Base-by-base conservation (phyloP, 2,888 invertebrate genomes). In the Athalia rosae region DNA sequence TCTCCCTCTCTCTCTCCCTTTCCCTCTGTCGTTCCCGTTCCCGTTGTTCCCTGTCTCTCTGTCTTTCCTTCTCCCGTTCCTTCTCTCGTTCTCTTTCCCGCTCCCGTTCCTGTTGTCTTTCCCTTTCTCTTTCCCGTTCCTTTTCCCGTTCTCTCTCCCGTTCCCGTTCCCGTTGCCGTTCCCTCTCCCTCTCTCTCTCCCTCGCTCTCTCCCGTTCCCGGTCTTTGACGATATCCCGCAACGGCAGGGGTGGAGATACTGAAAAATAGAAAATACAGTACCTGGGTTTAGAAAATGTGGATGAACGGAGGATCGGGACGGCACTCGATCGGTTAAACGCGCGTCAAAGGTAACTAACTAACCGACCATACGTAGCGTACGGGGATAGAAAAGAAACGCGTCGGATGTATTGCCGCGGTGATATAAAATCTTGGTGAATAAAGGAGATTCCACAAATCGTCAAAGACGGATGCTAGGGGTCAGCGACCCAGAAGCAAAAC, bases 231-330 rank as follows among this genome's bases (percentile, higher is more conserved):
- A 86, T 82, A 80, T 89, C 88, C 11, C 84, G 84, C 77, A 87
- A 79, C 9, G 88, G 86, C 77, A 88, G 79, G 6, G 87, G 83
- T 76, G 88, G 87, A 67, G 88, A 87, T 63, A 88, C 88, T 89
- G 85, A 0, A 84, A 87, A 41, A 28, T 9, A 62, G n/a, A 64
- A 64, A 48, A 47, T 62, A 3, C 15, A 11, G 62, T 43, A 59
- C 28, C 53, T 53, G 61, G 61, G 43, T 47, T n/a, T 58, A 3
- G 15, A 71, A 48, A 58, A 13, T 11, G 11, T 41, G 58, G 71
- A 43, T 13, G 58, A 58, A 8, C 58, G 15, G 15, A 58, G 3
- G 8, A 15, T 48, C 61, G 3, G 11, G 28, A n/a, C n/a, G n/a
- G n/a, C n/a, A n/a, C n/a, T n/a, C n/a, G n/a, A n/a, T n/a, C n/a